These are phyloP conservation scores for Serranus cabrilla DNA, from an alignment of 2,797 vertebrate species.

Conservation along the genomic window DNA sequence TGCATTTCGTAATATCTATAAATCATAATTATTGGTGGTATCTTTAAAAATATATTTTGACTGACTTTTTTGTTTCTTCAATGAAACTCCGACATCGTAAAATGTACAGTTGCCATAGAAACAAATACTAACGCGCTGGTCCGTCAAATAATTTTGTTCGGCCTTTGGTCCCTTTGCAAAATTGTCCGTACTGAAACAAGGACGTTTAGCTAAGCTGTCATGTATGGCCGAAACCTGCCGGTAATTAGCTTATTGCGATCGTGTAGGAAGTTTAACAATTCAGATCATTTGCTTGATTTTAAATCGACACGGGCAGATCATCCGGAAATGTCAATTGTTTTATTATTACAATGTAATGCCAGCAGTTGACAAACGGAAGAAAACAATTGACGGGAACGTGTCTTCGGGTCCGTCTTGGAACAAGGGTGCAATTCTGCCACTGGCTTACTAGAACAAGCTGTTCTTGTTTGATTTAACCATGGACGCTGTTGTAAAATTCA, in stretches of 20 bases:
- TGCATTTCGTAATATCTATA: not conserved
- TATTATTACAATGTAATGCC: not conserved
- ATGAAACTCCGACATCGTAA: not conserved
- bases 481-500: constrained; percentile 88
- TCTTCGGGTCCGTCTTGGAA: not conserved
- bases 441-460: constrained; percentile 54
- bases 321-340: rapidly evolving
- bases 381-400: not conserved
- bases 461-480: constrained; percentile 73
- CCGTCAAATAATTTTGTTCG: constrained; percentile 29
- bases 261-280: constrained; percentile 26
- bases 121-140: constrained; percentile 29
- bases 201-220: not conserved
- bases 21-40: not conserved
- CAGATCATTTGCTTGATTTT: not conserved
- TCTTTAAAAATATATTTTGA: no score
- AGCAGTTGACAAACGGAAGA: not conserved
- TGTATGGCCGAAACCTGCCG: not conserved
- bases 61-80: not conserved
- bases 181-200: constrained; percentile 60
- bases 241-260: not conserved
- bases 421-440: not conserved
- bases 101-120: constrained; percentile 14
- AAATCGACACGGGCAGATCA: rapidly evolving
- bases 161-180: constrained; percentile 49